Evolutionary conservation across 2,113 vertebrate species (phyloP).

Genomic region (Danio rerio): DNA sequence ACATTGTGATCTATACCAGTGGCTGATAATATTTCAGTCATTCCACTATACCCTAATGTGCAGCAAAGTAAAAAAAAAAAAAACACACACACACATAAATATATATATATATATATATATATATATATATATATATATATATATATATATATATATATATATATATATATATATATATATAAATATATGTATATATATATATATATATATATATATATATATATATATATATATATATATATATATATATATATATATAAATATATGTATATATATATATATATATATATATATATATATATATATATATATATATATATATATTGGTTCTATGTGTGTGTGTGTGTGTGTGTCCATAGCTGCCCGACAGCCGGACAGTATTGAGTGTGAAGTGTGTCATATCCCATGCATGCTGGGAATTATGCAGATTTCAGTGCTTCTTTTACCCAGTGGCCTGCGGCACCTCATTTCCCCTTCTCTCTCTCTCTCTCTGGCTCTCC

Average conservation of each 20-base stretch:
- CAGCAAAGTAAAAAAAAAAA: not conserved
- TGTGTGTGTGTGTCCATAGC: conserved; percentile 30
- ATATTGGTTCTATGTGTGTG: conserved; percentile 9
- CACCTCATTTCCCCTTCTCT: conserved; percentile 40
- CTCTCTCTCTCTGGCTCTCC: conserved; percentile 9
- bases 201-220: too few species aligned
- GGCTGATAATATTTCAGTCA: not conserved
- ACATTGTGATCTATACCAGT: conserved; percentile 1
- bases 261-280: too few species aligned
- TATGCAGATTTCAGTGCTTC: conserved; percentile 55
- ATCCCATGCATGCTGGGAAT: conserved; percentile 49
- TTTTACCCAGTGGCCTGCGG: conserved; percentile 54
- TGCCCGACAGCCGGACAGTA: conserved; percentile 48
- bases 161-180: too few species aligned
- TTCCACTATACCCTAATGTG: not conserved
- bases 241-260: too few species aligned
- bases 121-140: too few species aligned
- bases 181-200: too few species aligned
- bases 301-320: too few species aligned
- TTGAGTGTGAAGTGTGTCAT: conserved; percentile 52
- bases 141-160: too few species aligned
- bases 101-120: too few species aligned
- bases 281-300: too few species aligned
- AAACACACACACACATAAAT: not conserved
- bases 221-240: too few species aligned